Evolutionary conservation across 1,140 invertebrate species (phyloP).

Genomic region (Hylyphantes graminicola): DNA sequence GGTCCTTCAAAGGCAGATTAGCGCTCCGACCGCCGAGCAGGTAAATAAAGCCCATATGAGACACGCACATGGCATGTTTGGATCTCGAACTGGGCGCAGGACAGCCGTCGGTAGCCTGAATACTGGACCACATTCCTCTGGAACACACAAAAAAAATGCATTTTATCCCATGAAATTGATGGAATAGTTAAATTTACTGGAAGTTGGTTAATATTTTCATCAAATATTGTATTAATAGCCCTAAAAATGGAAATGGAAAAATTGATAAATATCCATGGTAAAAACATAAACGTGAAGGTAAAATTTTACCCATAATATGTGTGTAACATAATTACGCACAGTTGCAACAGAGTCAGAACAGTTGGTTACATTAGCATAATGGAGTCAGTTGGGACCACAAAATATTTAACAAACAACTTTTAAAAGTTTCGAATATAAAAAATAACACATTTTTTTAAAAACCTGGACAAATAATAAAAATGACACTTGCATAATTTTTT

Average conservation of each 20-base stretch:
- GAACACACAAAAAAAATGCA: background rate
- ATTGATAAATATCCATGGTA: background rate
- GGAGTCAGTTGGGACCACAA: too few species aligned
- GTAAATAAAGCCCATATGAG: constrained; percentile 78
- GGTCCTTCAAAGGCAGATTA: constrained; percentile 82
- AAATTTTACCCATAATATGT: too few species aligned
- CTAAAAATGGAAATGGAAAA: background rate
- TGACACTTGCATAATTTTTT: too few species aligned
- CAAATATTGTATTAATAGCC: background rate
- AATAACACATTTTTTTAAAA: too few species aligned
- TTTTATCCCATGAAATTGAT: background rate
- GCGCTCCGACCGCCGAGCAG: constrained; percentile 85
- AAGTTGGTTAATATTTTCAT: background rate
- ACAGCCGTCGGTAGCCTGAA: constrained; percentile 60
- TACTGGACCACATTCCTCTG: constrained; percentile 64
- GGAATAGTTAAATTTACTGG: background rate
- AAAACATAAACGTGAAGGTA: too few species aligned
- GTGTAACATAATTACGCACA: too few species aligned
- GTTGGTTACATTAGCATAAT: too few species aligned
- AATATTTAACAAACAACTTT: too few species aligned
- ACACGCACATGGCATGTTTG: constrained; percentile 83
- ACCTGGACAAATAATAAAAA: too few species aligned
- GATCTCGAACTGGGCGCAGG: constrained; percentile 72
- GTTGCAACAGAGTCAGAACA: too few species aligned
- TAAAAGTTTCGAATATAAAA: too few species aligned